Percentiles rank a stretch among this genome's conserved stretches.
Conservation (phyloP, 2,797 vertebrate genomes). For the Toxotes lorentzi region DNA sequence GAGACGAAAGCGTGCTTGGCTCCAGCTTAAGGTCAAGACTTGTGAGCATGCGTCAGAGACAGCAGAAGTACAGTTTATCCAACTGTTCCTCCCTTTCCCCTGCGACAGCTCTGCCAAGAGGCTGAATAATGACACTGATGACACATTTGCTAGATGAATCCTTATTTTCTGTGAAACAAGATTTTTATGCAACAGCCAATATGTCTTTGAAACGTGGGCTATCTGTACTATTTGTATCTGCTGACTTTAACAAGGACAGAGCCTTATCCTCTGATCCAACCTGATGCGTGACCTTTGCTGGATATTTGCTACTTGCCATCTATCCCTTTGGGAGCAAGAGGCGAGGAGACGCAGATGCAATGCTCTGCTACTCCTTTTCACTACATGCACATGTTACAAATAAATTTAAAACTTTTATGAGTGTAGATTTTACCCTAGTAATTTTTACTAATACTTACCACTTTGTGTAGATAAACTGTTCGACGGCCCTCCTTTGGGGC, state of each 20-base stretch:
- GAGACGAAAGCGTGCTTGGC: background rate
- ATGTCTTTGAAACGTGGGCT: slow-evolving; percentile 6
- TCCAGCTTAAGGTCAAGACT: slow-evolving; percentile 13
- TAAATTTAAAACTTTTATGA: background rate
- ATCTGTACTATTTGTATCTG: slow-evolving; percentile 42
- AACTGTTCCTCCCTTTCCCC: slow-evolving; percentile 20
- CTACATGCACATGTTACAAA: background rate
- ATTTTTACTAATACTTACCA: background rate
- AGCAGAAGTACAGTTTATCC: slow-evolving; percentile 11
- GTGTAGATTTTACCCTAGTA: background rate
- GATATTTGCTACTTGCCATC: slow-evolving; percentile 32
- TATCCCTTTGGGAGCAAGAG: slow-evolving; percentile 17
- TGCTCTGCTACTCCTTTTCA: background rate
- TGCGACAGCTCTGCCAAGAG: slow-evolving; percentile 13
- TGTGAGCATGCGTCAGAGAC: background rate
- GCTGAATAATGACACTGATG: slow-evolving; percentile 45
- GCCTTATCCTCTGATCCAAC: slow-evolving; percentile 20
- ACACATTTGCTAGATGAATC: slow-evolving; percentile 45
- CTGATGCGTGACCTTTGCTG: slow-evolving; percentile 36
- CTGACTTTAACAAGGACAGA: slow-evolving; percentile 37
- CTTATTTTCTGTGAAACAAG: slow-evolving; percentile 56
- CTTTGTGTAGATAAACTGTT: background rate
- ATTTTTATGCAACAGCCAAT: slow-evolving; percentile 46
- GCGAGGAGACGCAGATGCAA: background rate
- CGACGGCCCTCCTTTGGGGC: slow-evolving; percentile 1